Base-by-base conservation (phyloP, 2,797 vertebrate genomes). In the Atherinosoma microstoma region DNA sequence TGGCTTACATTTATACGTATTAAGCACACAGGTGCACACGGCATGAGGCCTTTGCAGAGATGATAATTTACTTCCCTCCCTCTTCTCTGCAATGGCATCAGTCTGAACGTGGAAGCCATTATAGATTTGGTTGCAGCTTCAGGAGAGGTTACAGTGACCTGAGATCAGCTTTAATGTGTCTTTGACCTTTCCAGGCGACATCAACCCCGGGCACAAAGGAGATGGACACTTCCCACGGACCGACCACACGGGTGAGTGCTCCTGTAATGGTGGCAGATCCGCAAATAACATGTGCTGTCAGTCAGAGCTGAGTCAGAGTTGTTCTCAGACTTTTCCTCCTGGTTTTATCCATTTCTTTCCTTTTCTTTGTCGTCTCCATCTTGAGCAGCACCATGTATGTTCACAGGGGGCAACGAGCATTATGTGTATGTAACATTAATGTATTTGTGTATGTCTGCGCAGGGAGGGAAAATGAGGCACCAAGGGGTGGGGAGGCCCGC, bases 161-260 rank as follows among this genome's bases (percentile, higher is more conserved):
- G 75, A 66, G 58, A 62, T 73, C 49, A 12, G 47, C 29, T 68
- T 70, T 58, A 73, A 77, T 73, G 56, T 74, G 61, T 83, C 63
- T 87, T 59, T 83, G 67, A 61, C 68, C 54, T 84, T 80, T 88
- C 40, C 92, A 98, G 97, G 97, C 74, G 97, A 97, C 85, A 95
- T 96, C 79, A 95, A 95, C 59, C 93, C 95, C 22, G 97, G 95
- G 70, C 96, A 94, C 75, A 99, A 97, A 92, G 95, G 95, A 4
- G 96, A 98, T 57, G 96, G 96, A 84, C 97, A 98, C 93, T 98
- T 95, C 56, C 94, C 96, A 85, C 96, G 96, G 86, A 97, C 96
- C 53, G 96, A 98, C 92, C 95, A 94, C 78, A 95, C 97, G 93
- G 97, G 98, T 99, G 94, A 0, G 78, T 77, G 69, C 53, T 51